Evolutionary conservation across 2,888 invertebrate genomes (phyloP), one percentile per base, ranked within the genome.

Genomic region (Sicus ferrugineus): DNA sequence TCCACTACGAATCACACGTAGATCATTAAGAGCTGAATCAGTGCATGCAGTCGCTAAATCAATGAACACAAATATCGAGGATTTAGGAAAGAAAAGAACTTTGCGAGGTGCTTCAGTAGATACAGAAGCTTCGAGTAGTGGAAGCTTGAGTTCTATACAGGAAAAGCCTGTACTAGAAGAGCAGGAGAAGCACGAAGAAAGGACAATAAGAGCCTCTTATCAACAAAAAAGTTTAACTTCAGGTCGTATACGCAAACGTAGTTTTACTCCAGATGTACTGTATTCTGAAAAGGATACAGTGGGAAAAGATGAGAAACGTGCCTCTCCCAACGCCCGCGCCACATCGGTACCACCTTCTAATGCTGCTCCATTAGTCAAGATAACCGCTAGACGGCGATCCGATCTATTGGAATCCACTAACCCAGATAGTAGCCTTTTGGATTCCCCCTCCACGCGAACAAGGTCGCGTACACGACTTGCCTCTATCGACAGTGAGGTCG

Each of bases 371-470:
- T n/a, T n/a, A n/a, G 73, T 63, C 16, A 75, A 74, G 70, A 67
- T 77, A 19, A 46, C 77, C 2, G 74, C 75, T 14, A 75, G 79
- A 46, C 70, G 77, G 2, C 73, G 73, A 26, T 72, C 74, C 7
- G 34, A 34, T 9, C 61, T 77, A 52, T 69, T 80, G 28, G 80
- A 80, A 31, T 69, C 75, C n/a, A 76, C 78, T 23, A 76, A 75
- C 58, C 79, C 79, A 58, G 71, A 69, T 65, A 21, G 56, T 7
- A 68, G 63, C 5, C 16, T 59, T 19, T 62, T 74, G 2, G 79
- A 78, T 69, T 77, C 79, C 2, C 79, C 80, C 2, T 75, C 80
- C 6, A 72, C 69, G 31, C 71, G 76, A 34, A 80, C 79, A 42
- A 75, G 79, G 11, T 77, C 76, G 4, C 74, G 76, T 50, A 58